Evolutionary conservation across 2,888 invertebrate species (phyloP).

Genomic region (Nemapogon koenigi): DNA sequence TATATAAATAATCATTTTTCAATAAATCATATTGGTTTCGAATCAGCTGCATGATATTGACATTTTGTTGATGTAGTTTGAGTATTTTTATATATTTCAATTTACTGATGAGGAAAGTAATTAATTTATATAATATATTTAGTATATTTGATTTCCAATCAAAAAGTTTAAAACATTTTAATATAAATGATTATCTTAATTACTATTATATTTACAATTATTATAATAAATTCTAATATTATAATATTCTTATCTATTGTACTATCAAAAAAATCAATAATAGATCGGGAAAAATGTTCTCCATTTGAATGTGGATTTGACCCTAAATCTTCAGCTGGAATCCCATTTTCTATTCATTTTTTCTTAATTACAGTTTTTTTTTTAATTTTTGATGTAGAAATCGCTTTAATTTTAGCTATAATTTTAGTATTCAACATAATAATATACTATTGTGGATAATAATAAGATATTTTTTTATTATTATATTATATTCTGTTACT

Average conservation of each 20-base stretch:
- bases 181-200: slow-evolving; percentile 66
- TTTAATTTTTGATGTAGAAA: slow-evolving; percentile 77
- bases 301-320: slow-evolving; percentile 66
- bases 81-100: slow-evolving; percentile 57
- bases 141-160: slow-evolving; percentile 78
- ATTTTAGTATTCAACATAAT: slow-evolving; percentile 39
- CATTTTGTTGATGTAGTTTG: slow-evolving; percentile 45
- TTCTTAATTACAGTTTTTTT: slow-evolving; percentile 74
- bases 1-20: slow-evolving; percentile 40
- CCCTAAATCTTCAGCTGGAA: slow-evolving; percentile 38
- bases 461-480: slow-evolving; percentile 45
- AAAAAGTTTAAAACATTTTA: slow-evolving; percentile 64
- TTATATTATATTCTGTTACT: slow-evolving; percentile 64
- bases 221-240: slow-evolving; percentile 44
- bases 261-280: slow-evolving; percentile 63
- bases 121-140: slow-evolving; percentile 70
- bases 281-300: slow-evolving; percentile 68
- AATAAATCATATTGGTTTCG: slow-evolving; percentile 39
- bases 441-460: slow-evolving; percentile 30
- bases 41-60: slow-evolving; percentile 48
- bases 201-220: slow-evolving; percentile 29
- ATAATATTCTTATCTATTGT: slow-evolving; percentile 55
- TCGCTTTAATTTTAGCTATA: slow-evolving; percentile 68
- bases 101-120: slow-evolving; percentile 74
- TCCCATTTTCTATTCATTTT: slow-evolving; percentile 57